Evolutionary conservation across 2,888 invertebrate species (phyloP), one percentile per base, ranked within the genome.

Genomic region (Dolomedes plantarius): DNA sequence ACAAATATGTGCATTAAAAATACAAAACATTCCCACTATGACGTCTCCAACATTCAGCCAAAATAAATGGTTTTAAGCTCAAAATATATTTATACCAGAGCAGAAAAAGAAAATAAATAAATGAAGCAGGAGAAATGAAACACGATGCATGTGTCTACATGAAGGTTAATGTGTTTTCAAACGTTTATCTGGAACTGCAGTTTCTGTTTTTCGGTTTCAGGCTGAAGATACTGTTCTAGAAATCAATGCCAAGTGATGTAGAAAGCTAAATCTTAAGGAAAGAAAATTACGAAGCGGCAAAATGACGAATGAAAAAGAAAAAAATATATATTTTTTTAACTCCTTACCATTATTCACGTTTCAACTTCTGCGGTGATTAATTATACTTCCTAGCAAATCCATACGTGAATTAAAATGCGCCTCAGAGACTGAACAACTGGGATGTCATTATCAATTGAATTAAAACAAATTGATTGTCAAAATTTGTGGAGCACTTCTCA

Each of bases 321-420:
- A 67, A 67, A 64, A 7, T n/a, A 19, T 50, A 6, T 19, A 31
- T 13, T 67, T 31, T 67, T 31, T 28, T 67, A 28, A 67, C 28
- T 67, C 29, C 19, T 31, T 31, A 9, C n/a, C 67, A 67, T 67
- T 67, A 31, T 67, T 67, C 67, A 67, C 27, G 19, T 72, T 72
- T 46, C 72, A 72, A 31, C 72, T 50, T 72, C 32, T 13, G 41
- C 3, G 11, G 29, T 29, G n/a, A 74, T 74, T 64, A 75, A 75
- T 75, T 75, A 41, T 29, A n/a, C 27, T 41, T 19, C 28, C 65
- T 41, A 75, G 11, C 64, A 75, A 41, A 65, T 16, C 39, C 65
- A 75, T 28, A 28, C n/a, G 32, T 31, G 56, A 74, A 39, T 36
- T 28, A 64, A 64, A 39, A 74, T 36, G 19, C 74, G 27, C 62